A percentile compares a stretch with the other conserved stretches of the same genome.
Evolutionary conservation across 2,888 invertebrate species (phyloP).

Genomic region (Eumerus sabulonum): DNA sequence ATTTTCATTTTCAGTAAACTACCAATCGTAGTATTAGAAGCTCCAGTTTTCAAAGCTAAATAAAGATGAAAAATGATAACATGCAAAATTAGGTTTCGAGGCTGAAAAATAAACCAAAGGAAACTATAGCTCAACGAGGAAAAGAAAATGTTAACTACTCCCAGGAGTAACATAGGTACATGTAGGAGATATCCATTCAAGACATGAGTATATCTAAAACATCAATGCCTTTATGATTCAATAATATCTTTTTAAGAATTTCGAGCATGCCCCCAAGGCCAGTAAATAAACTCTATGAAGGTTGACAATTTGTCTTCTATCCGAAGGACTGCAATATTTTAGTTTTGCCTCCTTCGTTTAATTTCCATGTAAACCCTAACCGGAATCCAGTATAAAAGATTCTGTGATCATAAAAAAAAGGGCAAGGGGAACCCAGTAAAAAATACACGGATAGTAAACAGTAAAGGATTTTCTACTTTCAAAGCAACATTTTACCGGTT

Average conservation of each 20-base stretch:
- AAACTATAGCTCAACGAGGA: no score
- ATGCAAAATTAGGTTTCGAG: constrained; percentile 46
- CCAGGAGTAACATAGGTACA: constrained; percentile 48
- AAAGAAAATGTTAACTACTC: constrained; percentile 42
- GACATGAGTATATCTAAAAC: not conserved
- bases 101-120: not conserved
- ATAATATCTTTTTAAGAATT: constrained; percentile 58
- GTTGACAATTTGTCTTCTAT: constrained; percentile 10
- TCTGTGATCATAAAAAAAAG: constrained; percentile 37
- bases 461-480: constrained; percentile 38
- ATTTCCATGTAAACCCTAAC: not conserved
- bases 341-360: not conserved
- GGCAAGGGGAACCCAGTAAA: constrained; percentile 23
- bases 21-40: constrained; percentile 7
- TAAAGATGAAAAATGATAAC: constrained; percentile 27
- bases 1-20: constrained; percentile 41
- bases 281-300: constrained; percentile 54
- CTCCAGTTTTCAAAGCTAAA: not conserved
- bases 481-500: constrained; percentile 51
- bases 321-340: not conserved
- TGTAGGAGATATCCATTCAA: constrained; percentile 40
- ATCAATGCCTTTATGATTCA: constrained; percentile 48
- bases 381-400: no score
- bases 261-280: constrained; percentile 58
- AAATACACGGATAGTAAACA: constrained; percentile 16